Evolutionary conservation across 37 sponge, comb jelly and placozoan species (phyloP).

Genomic region (Axinella damicornis): DNA sequence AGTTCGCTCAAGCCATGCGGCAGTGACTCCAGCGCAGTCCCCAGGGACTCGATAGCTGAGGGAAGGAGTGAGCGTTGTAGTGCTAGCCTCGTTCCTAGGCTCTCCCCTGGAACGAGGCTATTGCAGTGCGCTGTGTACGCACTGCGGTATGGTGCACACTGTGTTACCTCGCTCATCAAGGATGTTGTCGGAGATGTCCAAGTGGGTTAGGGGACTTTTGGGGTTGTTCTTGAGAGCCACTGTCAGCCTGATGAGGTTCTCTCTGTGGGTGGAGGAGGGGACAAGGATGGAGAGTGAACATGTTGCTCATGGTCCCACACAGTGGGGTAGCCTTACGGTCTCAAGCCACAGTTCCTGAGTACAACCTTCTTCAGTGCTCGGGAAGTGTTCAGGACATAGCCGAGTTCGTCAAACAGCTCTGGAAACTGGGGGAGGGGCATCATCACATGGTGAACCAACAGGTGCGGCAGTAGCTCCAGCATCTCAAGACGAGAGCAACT

Average conservation of each 20-base stretch:
- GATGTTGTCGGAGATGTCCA: conserved; percentile 73
- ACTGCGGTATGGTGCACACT: neutral
- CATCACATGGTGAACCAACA: too few relatives aligned
- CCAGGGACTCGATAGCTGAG: conserved; percentile 63
- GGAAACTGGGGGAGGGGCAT: neutral
- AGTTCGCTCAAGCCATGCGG: conserved; percentile 72
- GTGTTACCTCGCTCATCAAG: conserved; percentile 74
- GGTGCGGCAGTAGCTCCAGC: too few relatives aligned
- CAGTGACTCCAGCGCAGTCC: conserved; percentile 48
- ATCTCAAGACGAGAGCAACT: too few relatives aligned
- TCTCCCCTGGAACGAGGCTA: neutral
- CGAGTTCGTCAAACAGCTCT: conserved; percentile 59
- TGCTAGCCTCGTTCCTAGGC: too few relatives aligned
- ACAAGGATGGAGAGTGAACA: neutral
- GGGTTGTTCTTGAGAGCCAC: conserved; percentile 57
- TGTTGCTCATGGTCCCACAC: too few relatives aligned
- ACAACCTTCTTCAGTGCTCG: conserved; percentile 53
- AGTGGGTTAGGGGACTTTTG: conserved; percentile 51
- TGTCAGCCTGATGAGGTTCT: conserved; percentile 17
- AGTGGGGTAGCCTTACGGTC: conserved; percentile 48
- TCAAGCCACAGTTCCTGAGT: conserved; percentile 60
- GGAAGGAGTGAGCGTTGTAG: neutral
- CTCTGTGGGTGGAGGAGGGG: conserved; percentile 29
- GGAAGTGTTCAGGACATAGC: conserved; percentile 36
- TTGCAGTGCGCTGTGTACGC: neutral